These are phyloP conservation scores for Hemaris fuciformis DNA, from an alignment of 2,888 invertebrate species.

Conservation along the genomic window DNA sequence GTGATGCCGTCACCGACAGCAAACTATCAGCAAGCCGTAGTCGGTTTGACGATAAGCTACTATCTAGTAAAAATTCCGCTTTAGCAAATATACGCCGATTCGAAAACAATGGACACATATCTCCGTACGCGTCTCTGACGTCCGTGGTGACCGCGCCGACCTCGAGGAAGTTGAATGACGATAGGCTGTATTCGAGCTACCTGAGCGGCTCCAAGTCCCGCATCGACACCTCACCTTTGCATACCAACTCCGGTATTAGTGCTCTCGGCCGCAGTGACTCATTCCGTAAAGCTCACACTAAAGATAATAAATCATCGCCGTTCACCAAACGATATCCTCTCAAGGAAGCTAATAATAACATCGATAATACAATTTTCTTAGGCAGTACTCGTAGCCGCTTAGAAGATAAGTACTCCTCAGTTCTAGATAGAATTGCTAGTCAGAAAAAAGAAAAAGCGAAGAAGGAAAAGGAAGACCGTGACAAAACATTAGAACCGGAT, in stretches of 20 bases:
- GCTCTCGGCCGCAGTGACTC: conserved; percentile 72
- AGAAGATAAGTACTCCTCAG: conserved; percentile 90
- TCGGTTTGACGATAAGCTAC: conserved; percentile 69
- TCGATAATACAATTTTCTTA: conserved; percentile 62
- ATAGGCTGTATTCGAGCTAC: conserved; percentile 68
- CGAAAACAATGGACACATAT: conserved; percentile 68
- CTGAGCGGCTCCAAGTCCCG: conserved; percentile 61
- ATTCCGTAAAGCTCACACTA: conserved; percentile 70
- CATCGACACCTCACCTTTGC: conserved; percentile 68
- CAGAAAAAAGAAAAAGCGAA: conserved; percentile 80
- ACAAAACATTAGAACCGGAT: conserved; percentile 87
- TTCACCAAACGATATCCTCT: conserved; percentile 70
- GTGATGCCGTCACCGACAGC: conserved; percentile 66
- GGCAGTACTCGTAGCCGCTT: conserved; percentile 85
- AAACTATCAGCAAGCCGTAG: conserved; percentile 57
- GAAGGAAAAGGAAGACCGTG: conserved; percentile 81
- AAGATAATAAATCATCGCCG: conserved; percentile 69
- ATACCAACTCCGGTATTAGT: conserved; percentile 60
- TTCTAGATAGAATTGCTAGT: conserved; percentile 86
- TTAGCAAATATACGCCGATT: conserved; percentile 68
- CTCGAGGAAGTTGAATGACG: conserved; percentile 64
- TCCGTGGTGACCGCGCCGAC: conserved; percentile 44
- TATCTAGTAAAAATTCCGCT: conserved; percentile 58
- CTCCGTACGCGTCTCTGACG: conserved; percentile 64
- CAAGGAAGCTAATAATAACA: conserved; percentile 73